These are phyloP conservation scores for Nylanderia fulva DNA, from an alignment of 1,140 invertebrate species.

Conservation along the genomic window DNA sequence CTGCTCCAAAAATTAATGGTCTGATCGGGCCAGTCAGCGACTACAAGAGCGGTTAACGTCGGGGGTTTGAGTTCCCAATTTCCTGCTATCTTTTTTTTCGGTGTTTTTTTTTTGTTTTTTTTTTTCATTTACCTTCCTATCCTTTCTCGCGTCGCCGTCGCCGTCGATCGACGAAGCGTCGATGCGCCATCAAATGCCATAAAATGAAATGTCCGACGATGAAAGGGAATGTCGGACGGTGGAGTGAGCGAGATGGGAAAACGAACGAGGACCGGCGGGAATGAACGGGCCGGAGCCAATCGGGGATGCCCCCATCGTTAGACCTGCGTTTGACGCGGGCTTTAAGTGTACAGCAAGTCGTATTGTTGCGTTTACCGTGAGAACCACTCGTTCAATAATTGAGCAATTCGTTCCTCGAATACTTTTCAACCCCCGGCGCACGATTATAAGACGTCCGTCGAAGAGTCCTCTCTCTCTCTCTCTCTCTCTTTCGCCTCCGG, in stretches of 20 bases:
- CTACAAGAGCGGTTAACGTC: conserved; percentile 58
- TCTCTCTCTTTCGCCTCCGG: too few relatives aligned
- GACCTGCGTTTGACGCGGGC: conserved; percentile 49
- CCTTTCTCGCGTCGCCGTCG: conserved; percentile 38
- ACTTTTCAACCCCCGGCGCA: neutral
- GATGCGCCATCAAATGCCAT: conserved; percentile 61
- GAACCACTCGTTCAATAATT: conserved; percentile 29
- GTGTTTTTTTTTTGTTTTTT: too few relatives aligned
- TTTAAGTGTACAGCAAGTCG: conserved; percentile 41
- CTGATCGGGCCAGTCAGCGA: conserved; percentile 50
- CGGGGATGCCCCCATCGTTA: conserved; percentile 40
- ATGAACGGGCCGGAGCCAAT: conserved; percentile 48
- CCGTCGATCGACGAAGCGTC: conserved; percentile 58
- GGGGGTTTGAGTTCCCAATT: conserved; percentile 58
- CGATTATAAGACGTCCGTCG: neutral
- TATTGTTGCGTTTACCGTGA: conserved; percentile 38
- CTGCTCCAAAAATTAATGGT: conserved; percentile 56
- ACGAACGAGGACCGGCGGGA: conserved; percentile 43
- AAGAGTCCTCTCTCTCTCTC: too few relatives aligned
- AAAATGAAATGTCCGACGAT: conserved; percentile 62
- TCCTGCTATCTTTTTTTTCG: conserved; percentile 42
- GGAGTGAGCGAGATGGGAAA: conserved; percentile 52
- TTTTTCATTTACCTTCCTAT: conserved; percentile 35
- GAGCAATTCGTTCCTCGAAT: neutral
- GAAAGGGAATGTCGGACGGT: conserved; percentile 53